A percentile compares a stretch with the other conserved stretches of the same genome.
Evolutionary conservation across 1,140 invertebrate species (phyloP).

Genomic region (Pogonus chalceus): DNA sequence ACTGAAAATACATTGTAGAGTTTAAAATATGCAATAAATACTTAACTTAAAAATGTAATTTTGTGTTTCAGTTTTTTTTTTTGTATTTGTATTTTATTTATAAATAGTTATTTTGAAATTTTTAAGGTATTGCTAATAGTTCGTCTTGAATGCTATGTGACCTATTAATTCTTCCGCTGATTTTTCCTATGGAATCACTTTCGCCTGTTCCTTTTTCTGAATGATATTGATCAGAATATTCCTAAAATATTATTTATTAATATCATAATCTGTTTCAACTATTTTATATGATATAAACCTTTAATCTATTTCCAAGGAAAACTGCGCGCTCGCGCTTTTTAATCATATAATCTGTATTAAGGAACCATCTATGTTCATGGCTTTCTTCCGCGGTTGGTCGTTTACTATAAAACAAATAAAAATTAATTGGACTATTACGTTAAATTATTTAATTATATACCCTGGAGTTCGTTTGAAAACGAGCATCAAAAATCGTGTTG

Average conservation of each 20-base stretch:
- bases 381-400: conserved; percentile 88
- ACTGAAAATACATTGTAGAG: too few species aligned
- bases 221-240: conserved; percentile 69
- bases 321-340: conserved; percentile 82
- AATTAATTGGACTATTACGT: neutral
- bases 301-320: conserved; percentile 71
- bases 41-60: too few species aligned
- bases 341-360: conserved; percentile 84
- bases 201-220: conserved; percentile 43
- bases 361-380: conserved; percentile 89
- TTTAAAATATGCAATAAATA: too few species aligned
- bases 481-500: conserved; percentile 87
- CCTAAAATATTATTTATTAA: conserved; percentile 34
- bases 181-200: conserved; percentile 25
- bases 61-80: too few species aligned
- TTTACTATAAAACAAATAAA: conserved; percentile 56
- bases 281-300: conserved; percentile 37
- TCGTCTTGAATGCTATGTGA: conserved; percentile 76
- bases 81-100: too few species aligned
- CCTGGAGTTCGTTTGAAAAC: conserved; percentile 87
- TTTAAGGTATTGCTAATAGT: conserved; percentile 48
- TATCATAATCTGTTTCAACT: conserved; percentile 1
- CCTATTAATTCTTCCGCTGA: conserved; percentile 45
- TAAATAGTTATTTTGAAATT: too few species aligned
- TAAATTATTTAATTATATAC: conserved; percentile 36